Evolutionary conservation across 2,888 invertebrate species (phyloP).

Genomic region (Cotesia congregata): DNA sequence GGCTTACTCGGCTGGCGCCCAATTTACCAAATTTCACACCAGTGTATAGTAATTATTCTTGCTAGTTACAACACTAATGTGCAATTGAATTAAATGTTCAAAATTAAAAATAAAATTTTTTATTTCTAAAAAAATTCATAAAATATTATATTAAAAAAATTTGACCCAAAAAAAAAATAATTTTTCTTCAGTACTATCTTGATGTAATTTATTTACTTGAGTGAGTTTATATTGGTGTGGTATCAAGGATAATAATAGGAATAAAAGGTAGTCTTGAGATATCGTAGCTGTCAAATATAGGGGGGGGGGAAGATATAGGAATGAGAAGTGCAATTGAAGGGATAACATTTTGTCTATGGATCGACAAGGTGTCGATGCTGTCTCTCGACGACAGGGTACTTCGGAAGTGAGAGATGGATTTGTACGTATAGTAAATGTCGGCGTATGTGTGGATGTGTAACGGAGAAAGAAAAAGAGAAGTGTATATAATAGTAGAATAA

Average conservation of each 20-base stretch:
- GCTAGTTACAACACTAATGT: too few species aligned
- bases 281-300: conserved; percentile 9
- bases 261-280: conserved; percentile 20
- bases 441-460: too few species aligned
- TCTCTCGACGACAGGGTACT: conserved; percentile 41
- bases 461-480: too few species aligned
- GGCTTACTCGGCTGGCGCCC: too few species aligned
- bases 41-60: too few species aligned
- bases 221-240: background rate
- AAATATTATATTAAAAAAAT: too few species aligned
- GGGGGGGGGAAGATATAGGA: background rate
- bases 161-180: background rate
- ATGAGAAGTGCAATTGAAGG: conserved; percentile 12
- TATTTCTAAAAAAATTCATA: too few species aligned
- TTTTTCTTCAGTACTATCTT: background rate
- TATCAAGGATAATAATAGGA: background rate
- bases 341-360: conserved; percentile 42
- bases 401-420: conserved; percentile 2
- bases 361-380: conserved; percentile 39
- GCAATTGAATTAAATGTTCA: too few species aligned
- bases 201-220: conserved; percentile 7
- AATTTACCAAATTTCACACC: too few species aligned
- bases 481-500: background rate
- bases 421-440: too few species aligned
- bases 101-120: too few species aligned